Evolutionary conservation across 2,888 invertebrate genomes (phyloP), one percentile per base, ranked within the genome.

Genomic region (Sesia apiformis): DNA sequence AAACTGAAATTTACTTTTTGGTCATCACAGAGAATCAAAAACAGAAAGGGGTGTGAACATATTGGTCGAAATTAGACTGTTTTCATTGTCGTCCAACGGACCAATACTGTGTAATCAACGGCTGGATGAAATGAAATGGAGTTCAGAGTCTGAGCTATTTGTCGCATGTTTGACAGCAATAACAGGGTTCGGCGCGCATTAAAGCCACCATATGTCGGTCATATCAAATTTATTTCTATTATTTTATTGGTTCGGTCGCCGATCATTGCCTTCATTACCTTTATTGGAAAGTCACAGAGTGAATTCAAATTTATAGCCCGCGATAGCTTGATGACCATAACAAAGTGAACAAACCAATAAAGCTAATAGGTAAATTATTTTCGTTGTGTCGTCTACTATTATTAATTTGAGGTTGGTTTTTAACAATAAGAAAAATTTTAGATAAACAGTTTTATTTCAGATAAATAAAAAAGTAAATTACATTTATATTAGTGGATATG

Each of bases 201-300:
- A 84, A 72, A 74, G 77, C 81, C 79, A 72, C 88, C 89, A 89
- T 89, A 88, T 89, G 89, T 87, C 85, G 87, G 83, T 87, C 85
- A 87, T 88, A 89, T 89, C 88, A 86, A 89, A 86, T 88, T 87
- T 87, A 88, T 87, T 88, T 87, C 87, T 85, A 87, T 88, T 88
- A 88, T 88, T 87, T 87, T 86, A 87, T 88, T 88, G 84, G 82
- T 77, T 83, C 73, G 76, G 76, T 77, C 75, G 76, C 69, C 76
- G 77, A 83, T 85, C 82, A 88, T 88, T 83, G 81, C 83, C 74
- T 85, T 87, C 88, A 88, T 89, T 89, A 88, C 81, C 79, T 85
- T 87, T 86, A 87, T 87, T 87, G 82, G 76, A 83, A 46, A 82
- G 86, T 85, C 86, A 81, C 80, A 70, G 76, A 81, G 84, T 87